Conservation (phyloP, 2,797 vertebrate species). For the Acanthurus tractus region DNA sequence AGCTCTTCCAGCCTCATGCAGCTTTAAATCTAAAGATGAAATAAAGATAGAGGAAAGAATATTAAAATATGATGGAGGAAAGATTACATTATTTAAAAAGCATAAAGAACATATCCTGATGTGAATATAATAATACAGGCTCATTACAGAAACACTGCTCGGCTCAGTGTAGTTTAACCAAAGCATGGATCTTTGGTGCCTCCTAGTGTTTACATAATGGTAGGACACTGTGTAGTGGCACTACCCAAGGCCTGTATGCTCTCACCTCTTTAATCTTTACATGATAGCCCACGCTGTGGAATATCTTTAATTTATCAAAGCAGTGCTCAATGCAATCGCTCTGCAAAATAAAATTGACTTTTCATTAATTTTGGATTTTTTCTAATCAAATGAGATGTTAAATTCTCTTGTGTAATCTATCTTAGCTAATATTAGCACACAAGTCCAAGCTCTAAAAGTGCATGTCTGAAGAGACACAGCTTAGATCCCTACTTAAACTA, state of each 20-base stretch:
- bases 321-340: neutral
- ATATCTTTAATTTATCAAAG: slow-evolving; percentile 27
- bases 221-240: neutral
- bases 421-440: slow-evolving; percentile 26
- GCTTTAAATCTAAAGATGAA: neutral
- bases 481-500: slow-evolving; percentile 38
- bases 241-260: neutral
- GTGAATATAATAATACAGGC: neutral
- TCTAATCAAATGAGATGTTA: slow-evolving; percentile 20
- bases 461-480: slow-evolving; percentile 29
- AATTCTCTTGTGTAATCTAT: slow-evolving; percentile 31
- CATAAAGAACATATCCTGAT: neutral
- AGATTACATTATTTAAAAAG: neutral
- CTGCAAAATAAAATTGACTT: slow-evolving; percentile 28
- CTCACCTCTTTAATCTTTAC: slow-evolving; percentile 18
- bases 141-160: neutral
- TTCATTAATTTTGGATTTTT: slow-evolving; percentile 30
- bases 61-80: neutral
- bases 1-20: neutral
- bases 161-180: neutral
- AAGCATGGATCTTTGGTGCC: slow-evolving; percentile 42
- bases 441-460: slow-evolving; percentile 24
- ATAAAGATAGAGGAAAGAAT: neutral
- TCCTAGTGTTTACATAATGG: slow-evolving; percentile 14
- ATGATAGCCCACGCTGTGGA: slow-evolving; percentile 15